These are phyloP conservation scores for Sycophaga agraensis DNA, from an alignment of 1,140 invertebrate genomes.

Conservation along the genomic window DNA sequence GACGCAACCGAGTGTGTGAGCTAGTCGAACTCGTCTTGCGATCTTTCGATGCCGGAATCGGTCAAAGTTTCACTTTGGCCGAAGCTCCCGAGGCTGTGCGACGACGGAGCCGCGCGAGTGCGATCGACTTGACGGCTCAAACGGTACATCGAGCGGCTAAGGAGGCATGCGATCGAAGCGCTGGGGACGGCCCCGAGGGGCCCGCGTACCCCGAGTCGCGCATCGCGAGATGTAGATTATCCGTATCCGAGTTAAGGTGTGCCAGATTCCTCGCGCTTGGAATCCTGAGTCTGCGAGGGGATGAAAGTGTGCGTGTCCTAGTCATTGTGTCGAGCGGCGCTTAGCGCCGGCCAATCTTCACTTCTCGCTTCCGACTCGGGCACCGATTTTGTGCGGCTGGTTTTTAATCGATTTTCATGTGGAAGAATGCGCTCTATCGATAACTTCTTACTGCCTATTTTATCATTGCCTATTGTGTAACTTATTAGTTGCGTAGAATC, in stretches of 20 bases:
- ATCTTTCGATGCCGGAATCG: conserved; percentile 26
- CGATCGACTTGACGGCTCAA: neutral
- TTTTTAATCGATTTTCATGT: too few species aligned
- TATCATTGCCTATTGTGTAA: too few species aligned
- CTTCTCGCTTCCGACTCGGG: too few species aligned
- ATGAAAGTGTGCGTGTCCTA: neutral
- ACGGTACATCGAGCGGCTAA: too few species aligned
- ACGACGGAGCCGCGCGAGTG: neutral
- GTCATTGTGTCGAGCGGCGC: conserved; percentile 3
- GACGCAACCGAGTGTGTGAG: conserved; percentile 44
- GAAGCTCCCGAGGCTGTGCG: neutral
- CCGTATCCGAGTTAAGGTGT: neutral
- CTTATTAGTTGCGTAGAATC: too few species aligned
- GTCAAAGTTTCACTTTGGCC: conserved; percentile 20
- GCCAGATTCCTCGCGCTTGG: neutral
- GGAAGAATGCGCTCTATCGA: neutral
- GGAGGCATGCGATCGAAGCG: conserved; percentile 12
- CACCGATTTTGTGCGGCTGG: too few species aligned
- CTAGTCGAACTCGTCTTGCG: conserved; percentile 51
- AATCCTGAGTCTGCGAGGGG: neutral
- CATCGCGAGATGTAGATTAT: conserved; percentile 18
- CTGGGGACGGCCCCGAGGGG: too few species aligned
- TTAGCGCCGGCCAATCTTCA: neutral
- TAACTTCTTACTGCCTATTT: neutral
- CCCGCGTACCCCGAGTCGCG: neutral